Evolutionary conservation across 2,113 vertebrate genomes (phyloP).

Genomic region (Laticauda colubrina): DNA sequence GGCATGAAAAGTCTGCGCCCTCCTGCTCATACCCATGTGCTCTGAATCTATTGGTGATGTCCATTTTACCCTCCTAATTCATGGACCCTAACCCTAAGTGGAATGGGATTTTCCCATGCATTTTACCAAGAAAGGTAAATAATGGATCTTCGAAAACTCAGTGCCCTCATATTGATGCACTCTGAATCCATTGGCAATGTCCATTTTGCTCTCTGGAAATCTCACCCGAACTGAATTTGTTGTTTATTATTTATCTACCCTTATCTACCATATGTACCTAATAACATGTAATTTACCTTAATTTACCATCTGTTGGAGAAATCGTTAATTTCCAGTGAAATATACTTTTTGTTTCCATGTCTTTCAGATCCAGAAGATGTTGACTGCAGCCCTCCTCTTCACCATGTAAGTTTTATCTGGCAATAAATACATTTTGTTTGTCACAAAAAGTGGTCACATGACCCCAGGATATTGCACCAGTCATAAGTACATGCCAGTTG

Average conservation of each 20-base stretch:
- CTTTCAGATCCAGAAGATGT: constrained; percentile 90
- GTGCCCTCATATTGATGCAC: neutral
- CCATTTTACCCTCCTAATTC: neutral
- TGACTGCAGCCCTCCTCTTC: constrained; percentile 82
- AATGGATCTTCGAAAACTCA: neutral
- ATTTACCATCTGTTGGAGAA: too few relatives aligned
- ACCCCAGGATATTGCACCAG: too few relatives aligned
- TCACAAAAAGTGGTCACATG: too few relatives aligned
- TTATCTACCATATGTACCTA: neutral
- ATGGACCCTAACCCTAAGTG: neutral
- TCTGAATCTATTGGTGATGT: neutral
- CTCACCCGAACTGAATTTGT: neutral
- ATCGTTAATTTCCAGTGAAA: neutral
- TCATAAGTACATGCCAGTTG: too few relatives aligned
- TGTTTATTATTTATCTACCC: neutral
- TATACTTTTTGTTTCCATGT: neutral
- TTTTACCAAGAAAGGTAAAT: too few relatives aligned
- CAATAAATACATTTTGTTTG: too few relatives aligned
- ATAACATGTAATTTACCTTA: too few relatives aligned
- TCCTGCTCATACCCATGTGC: neutral
- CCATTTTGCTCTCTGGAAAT: neutral
- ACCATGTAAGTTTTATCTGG: constrained; percentile 74
- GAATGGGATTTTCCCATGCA: too few relatives aligned
- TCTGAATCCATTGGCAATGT: neutral
- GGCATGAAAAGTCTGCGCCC: too few relatives aligned